These are phyloP conservation scores for Pseudomyrmex sp. DNA, from an alignment of 1,140 invertebrate genomes.

Conservation along the genomic window DNA sequence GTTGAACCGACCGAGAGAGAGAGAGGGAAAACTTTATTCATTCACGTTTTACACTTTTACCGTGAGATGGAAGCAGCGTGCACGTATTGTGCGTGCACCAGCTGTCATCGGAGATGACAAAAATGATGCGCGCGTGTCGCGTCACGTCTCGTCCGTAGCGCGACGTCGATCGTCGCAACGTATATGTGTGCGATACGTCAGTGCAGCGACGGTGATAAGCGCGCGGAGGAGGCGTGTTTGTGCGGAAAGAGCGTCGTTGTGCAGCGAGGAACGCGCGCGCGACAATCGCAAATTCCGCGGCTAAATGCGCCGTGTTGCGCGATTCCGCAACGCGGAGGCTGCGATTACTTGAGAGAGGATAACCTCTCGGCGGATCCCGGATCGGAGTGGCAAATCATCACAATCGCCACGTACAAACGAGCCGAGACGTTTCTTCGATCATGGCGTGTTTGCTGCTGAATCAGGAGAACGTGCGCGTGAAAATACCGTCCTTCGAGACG, in stretches of 20 bases:
- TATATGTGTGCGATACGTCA: background rate
- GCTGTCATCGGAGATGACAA: conserved; percentile 23
- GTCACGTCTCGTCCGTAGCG: background rate
- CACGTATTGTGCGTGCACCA: background rate
- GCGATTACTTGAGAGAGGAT: conserved; percentile 41
- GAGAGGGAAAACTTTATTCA: too few species aligned
- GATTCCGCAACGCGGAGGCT: background rate
- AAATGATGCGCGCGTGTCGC: background rate
- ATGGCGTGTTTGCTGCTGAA: conserved; percentile 89
- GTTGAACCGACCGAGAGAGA: background rate
- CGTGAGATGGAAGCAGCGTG: background rate
- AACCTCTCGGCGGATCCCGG: conserved; percentile 51
- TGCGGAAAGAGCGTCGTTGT: background rate
- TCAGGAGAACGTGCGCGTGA: conserved; percentile 86
- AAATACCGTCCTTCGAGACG: conserved; percentile 86
- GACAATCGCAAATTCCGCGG: background rate
- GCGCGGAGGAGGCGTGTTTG: background rate
- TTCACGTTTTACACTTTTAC: background rate
- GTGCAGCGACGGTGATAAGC: conserved; percentile 18
- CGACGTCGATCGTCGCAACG: background rate
- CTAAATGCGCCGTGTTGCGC: background rate
- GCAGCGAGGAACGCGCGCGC: background rate
- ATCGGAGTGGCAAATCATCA: conserved; percentile 6
- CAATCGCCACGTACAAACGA: conserved; percentile 15
- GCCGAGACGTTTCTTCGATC: conserved; percentile 8